Conservation (phyloP, 1,140 invertebrate species). For the Sminthurides bifidus region DNA sequence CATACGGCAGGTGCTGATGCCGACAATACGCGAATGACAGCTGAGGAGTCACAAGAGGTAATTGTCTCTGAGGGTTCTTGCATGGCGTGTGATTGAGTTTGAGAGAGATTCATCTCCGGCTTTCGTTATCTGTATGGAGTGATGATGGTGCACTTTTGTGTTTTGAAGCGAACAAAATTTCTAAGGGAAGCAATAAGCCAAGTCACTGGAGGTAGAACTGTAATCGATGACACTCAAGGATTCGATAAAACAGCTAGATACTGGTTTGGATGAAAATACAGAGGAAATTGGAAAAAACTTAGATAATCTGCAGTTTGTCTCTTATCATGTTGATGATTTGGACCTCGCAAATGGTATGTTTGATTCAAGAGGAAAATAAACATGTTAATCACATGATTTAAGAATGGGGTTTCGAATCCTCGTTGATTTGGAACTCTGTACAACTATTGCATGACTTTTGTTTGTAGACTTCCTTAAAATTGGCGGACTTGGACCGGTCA, state of each 20-base stretch:
- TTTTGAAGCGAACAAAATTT: neutral
- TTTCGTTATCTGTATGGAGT: too few relatives aligned
- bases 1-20: too few relatives aligned
- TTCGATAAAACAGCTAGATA: neutral
- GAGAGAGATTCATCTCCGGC: neutral
- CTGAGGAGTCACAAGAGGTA: neutral
- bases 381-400: neutral
- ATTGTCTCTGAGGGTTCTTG: neutral
- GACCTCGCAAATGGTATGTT: slow-evolving; percentile 5
- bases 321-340: slow-evolving; percentile 8
- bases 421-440: neutral
- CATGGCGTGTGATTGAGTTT: neutral
- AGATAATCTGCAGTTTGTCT: neutral
- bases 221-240: neutral
- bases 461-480: slow-evolving; percentile 3
- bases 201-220: neutral
- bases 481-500: neutral
- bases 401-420: neutral
- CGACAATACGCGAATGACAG: too few relatives aligned
- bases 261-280: neutral
- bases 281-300: neutral
- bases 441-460: neutral
- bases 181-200: neutral
- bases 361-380: neutral
- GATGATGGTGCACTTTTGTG: neutral